A percentile compares a stretch with the other conserved stretches of the same genome.
Conservation (phyloP, 2,113 vertebrate species). For the Ceratotherium simum region DNA sequence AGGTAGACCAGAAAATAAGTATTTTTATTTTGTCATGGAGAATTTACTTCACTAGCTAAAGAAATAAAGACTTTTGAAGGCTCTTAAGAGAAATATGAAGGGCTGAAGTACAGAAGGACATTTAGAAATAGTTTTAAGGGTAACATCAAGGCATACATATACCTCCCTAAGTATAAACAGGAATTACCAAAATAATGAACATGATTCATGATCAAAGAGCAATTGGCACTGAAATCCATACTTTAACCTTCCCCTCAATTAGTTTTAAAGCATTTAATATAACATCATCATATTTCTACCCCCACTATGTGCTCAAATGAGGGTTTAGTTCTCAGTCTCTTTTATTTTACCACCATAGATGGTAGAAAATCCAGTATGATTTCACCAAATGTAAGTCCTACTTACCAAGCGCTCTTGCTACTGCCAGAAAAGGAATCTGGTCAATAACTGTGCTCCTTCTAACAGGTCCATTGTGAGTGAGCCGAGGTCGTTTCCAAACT, state of each 20-base stretch:
- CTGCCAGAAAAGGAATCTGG: slow-evolving; percentile 97
- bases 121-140: slow-evolving; percentile 47
- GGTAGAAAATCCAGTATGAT: neutral
- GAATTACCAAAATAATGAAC: slow-evolving; percentile 3
- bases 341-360: neutral
- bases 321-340: neutral
- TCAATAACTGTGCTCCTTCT: slow-evolving; percentile 97
- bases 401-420: slow-evolving; percentile 95
- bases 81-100: slow-evolving; percentile 24
- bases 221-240: neutral
- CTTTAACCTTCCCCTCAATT: neutral
- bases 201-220: slow-evolving; percentile 8
- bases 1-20: neutral
- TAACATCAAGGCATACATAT: slow-evolving; percentile 38
- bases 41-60: slow-evolving; percentile 52
- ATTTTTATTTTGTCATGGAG: slow-evolving; percentile 32
- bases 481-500: slow-evolving; percentile 97
- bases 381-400: slow-evolving; percentile 14
- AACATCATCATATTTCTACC: neutral
- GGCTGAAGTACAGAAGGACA: neutral
- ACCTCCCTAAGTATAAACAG: neutral
- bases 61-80: neutral
- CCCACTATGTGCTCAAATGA: neutral
- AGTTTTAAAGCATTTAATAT: slow-evolving; percentile 8
- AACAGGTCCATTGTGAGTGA: slow-evolving; percentile 96